A percentile compares a stretch with the other conserved stretches of the same genome.
These are phyloP conservation scores for Leptinotarsa peninsularis DNA, from an alignment of 2,888 invertebrate genomes.

Conservation along the genomic window DNA sequence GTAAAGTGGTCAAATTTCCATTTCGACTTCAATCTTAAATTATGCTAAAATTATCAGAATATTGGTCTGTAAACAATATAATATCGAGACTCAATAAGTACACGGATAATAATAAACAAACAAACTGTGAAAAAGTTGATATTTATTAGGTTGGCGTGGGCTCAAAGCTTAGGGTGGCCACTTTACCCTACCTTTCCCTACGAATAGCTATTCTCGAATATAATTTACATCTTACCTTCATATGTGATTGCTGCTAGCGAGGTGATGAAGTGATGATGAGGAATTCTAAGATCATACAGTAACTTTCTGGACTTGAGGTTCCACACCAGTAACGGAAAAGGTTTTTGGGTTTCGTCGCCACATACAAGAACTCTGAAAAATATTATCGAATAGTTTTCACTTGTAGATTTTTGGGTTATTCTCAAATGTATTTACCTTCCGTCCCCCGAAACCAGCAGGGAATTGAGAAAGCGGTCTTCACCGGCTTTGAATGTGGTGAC, in stretches of 20 bases:
- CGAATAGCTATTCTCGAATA: too few relatives aligned
- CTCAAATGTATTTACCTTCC: conserved; percentile 72
- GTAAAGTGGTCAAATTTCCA: too few relatives aligned
- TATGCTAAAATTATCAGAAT: too few relatives aligned
- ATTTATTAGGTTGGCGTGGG: too few relatives aligned
- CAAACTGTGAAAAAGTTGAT: too few relatives aligned
- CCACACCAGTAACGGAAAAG: conserved; percentile 91
- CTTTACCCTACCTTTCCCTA: too few relatives aligned
- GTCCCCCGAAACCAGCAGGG: conserved; percentile 87
- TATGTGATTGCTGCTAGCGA: conserved; percentile 86
- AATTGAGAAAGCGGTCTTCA: conserved; percentile 90
- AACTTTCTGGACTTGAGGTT: conserved; percentile 86
- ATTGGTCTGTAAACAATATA: too few relatives aligned
- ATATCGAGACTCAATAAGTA: too few relatives aligned
- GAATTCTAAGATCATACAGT: conserved; percentile 87
- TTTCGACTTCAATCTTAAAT: too few relatives aligned
- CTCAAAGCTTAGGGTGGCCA: too few relatives aligned
- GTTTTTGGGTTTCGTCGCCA: conserved; percentile 93
- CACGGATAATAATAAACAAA: too few relatives aligned
- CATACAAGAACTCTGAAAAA: conserved; percentile 81
- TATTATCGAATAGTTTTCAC: conserved; percentile 11
- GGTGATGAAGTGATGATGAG: conserved; percentile 90
- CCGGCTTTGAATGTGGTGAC: conserved; percentile 91
- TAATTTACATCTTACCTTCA: conserved; percentile 71
- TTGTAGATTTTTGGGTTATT: not conserved